Base-by-base conservation (phyloP, 2,888 invertebrate species). In the Chalcis sispes region DNA sequence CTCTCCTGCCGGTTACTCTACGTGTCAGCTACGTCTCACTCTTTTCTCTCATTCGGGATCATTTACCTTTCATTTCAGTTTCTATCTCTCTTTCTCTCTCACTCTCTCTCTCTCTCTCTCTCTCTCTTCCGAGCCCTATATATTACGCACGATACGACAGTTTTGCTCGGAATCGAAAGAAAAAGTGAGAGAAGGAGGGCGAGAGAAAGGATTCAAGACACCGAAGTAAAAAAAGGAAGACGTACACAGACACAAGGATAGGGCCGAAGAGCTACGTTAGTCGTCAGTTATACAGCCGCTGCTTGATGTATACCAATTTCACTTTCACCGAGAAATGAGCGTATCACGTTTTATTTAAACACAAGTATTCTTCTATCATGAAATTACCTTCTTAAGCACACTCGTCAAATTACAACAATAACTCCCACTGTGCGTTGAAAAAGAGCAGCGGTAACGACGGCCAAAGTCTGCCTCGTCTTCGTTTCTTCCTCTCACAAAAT, bases 281-380 rank as follows among this genome's bases (percentile, higher is more conserved):
- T n/a, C 1, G 32, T 40, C 18, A 48, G 15, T 3, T 40, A 13
- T 10, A 25, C 23, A 20, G 20, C 29, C n/a, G 15, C n/a, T n/a
- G 18, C 20, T 4, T 20, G 29, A n/a, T 13, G 36, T 40, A 5
- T 29, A 32, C 20, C 15, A 48, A 65, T 56, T 65, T 72, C 65
- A 72, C 72, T 72, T 72, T 72, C 72, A 65, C 58, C 65, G 23
- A 32, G 29, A 59, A 10, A 36, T 8, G 13, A 23, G 20, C 25
- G 25, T 25, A 52, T 25, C 42, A 42, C 42, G 42, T 42, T 42
- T 42, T 42, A 42, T 36, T 36, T 36, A 7, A 36, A 10, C 36
- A 36, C 36, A 36, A 36, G 10, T 7, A 36, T 36, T 36, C 36
- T 36, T 36, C 36, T 36, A 10, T 7, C 36, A 7, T 36, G 36